A percentile compares a stretch with the other conserved stretches of the same genome.
Evolutionary conservation across 2,113 vertebrate species (phyloP).

Genomic region (Andinoacara biseriatus): DNA sequence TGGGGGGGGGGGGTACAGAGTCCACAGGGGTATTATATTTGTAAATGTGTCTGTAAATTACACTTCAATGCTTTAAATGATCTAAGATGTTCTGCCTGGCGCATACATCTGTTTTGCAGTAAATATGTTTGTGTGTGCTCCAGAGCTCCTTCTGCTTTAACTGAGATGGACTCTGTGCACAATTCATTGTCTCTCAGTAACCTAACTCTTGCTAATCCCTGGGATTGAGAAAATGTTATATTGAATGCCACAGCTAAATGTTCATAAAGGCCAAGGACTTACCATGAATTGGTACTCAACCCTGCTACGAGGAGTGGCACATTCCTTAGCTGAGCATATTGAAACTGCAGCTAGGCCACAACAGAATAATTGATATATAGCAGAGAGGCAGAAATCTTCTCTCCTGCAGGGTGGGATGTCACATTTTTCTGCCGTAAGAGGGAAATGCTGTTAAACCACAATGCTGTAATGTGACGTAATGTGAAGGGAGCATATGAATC

Average conservation of each 20-base stretch:
- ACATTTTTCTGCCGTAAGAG: not conserved
- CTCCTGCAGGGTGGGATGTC: not conserved
- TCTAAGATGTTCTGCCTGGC: conserved; percentile 13
- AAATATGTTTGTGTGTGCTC: not conserved
- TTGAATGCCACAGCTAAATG: conserved; percentile 22
- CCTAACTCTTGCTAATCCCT: conserved; percentile 62
- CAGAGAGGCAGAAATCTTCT: conserved; percentile 12
- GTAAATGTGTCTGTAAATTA: not conserved
- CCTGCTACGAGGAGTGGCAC: conserved; percentile 62
- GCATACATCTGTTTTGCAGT: conserved; percentile 17
- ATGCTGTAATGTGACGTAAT: not conserved
- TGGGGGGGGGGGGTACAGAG: not conserved
- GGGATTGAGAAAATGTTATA: conserved; percentile 54
- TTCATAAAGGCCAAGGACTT: conserved; percentile 31
- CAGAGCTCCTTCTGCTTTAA: conserved; percentile 18
- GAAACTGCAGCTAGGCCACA: conserved; percentile 31
- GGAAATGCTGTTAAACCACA: conserved; percentile 2
- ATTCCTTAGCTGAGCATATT: conserved; percentile 59
- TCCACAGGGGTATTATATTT: not conserved
- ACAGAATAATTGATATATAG: conserved; percentile 27
- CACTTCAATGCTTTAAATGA: conserved; percentile 12
- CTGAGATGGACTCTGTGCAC: conserved; percentile 11
- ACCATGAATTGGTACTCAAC: conserved; percentile 42
- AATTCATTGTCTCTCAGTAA: conserved; percentile 59
- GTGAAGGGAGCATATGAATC: not conserved